Conservation (phyloP, 2,797 vertebrate genomes). For the Chelonia mydas region DNA sequence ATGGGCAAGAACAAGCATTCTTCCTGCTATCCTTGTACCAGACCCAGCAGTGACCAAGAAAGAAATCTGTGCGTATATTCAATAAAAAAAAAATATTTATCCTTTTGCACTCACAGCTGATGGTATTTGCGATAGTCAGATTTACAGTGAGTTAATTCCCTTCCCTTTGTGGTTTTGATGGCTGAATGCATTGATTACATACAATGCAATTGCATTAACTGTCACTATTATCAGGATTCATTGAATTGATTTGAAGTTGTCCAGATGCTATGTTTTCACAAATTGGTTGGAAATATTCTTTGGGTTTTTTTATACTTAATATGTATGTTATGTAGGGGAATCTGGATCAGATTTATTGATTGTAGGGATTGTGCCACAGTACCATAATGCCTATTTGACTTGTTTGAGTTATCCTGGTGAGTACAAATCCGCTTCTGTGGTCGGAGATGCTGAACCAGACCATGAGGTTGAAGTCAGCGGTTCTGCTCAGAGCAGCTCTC, state of each 20-base stretch:
- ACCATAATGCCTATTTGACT: neutral
- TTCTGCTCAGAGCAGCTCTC: neutral
- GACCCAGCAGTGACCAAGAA: accelerated
- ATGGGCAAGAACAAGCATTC: neutral
- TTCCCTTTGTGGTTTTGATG: neutral
- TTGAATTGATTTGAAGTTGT: neutral
- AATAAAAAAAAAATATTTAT: neutral
- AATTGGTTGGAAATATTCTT: neutral
- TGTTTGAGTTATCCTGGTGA: neutral
- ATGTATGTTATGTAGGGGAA: neutral
- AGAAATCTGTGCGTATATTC: neutral
- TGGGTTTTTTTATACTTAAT: neutral
- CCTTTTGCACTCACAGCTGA: neutral
- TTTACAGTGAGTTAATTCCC: neutral
- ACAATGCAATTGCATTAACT: neutral
- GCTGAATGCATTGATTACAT: neutral
- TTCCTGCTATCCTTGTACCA: neutral
- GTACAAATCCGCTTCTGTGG: neutral
- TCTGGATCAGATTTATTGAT: neutral
- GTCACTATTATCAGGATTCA: neutral
- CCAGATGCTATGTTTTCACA: neutral
- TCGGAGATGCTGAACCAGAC: neutral
- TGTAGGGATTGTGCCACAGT: neutral
- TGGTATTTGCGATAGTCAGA: neutral
- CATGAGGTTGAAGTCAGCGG: neutral